Evolutionary conservation across 2,797 vertebrate species (phyloP), one percentile per base, ranked within the genome.

Genomic region (Sebastes vulpes): DNA sequence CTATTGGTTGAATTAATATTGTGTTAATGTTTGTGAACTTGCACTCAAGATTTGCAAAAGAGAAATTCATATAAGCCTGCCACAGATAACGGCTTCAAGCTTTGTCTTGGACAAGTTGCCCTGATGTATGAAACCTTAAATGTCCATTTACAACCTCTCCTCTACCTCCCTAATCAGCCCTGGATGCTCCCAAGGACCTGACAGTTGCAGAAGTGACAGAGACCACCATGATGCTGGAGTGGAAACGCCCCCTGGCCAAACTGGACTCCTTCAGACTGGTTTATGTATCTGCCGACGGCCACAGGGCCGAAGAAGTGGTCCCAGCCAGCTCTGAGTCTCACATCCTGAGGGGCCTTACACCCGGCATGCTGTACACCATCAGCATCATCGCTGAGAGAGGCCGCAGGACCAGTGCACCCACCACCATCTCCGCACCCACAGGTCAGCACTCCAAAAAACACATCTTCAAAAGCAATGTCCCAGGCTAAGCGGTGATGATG

Each of bases 181-280:
- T 99, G 14, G 98, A 99, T 56, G 95, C 96, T 35, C 98, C 98
- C 58, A 99, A 95, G 79, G 97, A 98, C 59, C 89, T 99, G 89
- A 94, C 92, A 8, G 96, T 97, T 38, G 93, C 89, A 0, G 96
- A 97, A 35, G 94, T 96, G 56, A 96, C 96, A 0, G 98, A 98
- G 82, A 97, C 95, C 76, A 97, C 96, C 2, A 68, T 99, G 74
- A 87, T 91, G 31, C 85, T 99, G 56, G 91, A 90, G 77, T 99
- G 98, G 98, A 97, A 88, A 67, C 94, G 94, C 3, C 97, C 98
- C 0, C 46, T 95, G 79, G 97, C 98, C 87, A 99, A 98, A 79
- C 95, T 99, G 29, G 97, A 99, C 78, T 95, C 88, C 50, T 99
- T 98, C 82, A 95, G 94, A 42, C 96, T 99, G n/a, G 91, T 84